A percentile compares a stretch with the other conserved stretches of the same genome.
These are phyloP conservation scores for Vespertilio murinus DNA, from an alignment of 2,797 vertebrate species.

Conservation along the genomic window DNA sequence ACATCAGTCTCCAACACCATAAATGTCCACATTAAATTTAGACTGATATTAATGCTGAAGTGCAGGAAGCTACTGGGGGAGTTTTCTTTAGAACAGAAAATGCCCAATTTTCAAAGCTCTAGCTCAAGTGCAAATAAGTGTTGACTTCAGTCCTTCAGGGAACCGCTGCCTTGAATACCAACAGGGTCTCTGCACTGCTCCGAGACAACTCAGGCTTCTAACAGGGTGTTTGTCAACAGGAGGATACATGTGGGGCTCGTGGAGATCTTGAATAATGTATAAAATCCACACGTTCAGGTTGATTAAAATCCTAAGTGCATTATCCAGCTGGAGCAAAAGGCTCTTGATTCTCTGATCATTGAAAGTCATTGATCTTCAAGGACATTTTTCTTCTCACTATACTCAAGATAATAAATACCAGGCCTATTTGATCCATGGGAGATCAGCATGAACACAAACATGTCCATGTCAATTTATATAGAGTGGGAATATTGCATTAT, in stretches of 20 bases:
- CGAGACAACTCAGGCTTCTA: not conserved
- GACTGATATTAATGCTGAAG: slow-evolving; percentile 56
- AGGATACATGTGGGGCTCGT: slow-evolving; percentile 62
- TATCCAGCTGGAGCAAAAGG: slow-evolving; percentile 63
- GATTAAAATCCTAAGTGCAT: slow-evolving; percentile 76
- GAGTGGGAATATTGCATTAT: not conserved
- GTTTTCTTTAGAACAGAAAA: slow-evolving; percentile 69
- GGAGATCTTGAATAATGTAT: slow-evolving; percentile 82
- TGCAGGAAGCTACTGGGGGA: slow-evolving; percentile 42
- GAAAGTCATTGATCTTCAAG: slow-evolving; percentile 79
- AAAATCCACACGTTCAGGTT: slow-evolving; percentile 74
- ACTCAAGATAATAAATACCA: slow-evolving; percentile 47
- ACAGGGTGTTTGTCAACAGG: slow-evolving; percentile 75
- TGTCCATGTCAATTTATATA: not conserved
- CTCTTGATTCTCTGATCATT: slow-evolving; percentile 64
- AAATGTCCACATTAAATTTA: slow-evolving; percentile 41
- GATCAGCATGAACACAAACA: not conserved
- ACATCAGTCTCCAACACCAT: not conserved
- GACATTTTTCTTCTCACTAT: slow-evolving; percentile 57
- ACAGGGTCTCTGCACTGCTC: not conserved
- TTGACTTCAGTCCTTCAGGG: slow-evolving; percentile 69
- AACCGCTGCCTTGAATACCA: slow-evolving; percentile 61
- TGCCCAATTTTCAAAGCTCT: slow-evolving; percentile 74
- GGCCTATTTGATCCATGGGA: slow-evolving; percentile 23
- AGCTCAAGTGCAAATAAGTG: slow-evolving; percentile 70